phyloP scores from a whole-genome alignment of 2,113 vertebrate species.

The Ctenodactylus gundi region DNA sequence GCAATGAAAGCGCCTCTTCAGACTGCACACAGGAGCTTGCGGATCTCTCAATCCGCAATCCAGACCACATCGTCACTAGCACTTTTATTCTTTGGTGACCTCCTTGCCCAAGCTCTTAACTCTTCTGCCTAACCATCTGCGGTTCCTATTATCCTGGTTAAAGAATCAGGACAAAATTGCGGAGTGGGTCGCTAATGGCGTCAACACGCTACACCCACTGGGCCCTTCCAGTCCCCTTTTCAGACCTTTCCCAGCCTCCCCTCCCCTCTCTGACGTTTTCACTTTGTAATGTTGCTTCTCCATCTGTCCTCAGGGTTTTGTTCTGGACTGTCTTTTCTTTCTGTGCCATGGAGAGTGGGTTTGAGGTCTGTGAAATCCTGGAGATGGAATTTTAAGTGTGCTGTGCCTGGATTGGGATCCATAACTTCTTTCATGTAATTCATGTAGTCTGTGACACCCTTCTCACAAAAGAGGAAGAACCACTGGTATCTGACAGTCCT shows the following conservation, averaged over 20 bases:
- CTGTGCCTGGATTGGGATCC: background rate
- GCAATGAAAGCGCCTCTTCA: background rate
- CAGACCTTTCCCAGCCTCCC: background rate
- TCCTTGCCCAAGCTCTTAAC: background rate
- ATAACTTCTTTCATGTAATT: background rate
- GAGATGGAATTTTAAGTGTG: background rate
- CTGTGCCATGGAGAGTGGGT: background rate
- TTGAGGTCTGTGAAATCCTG: background rate
- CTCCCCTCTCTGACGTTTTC: background rate
- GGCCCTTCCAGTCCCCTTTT: background rate
- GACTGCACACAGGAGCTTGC: fast-evolving
- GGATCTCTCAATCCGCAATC: background rate
- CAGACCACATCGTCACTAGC: background rate
- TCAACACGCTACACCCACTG: too few species aligned
- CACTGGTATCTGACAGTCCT: background rate
- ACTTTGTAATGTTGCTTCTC: background rate
- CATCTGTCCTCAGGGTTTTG: background rate
- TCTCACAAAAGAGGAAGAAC: background rate
- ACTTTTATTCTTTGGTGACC: background rate
- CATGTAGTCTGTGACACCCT: background rate
- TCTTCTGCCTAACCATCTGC: background rate
- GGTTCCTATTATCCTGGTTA: background rate
- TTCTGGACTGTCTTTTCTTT: background rate
- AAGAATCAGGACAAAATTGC: background rate
- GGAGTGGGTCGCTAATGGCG: background rate